Evolutionary conservation across 2,888 invertebrate genomes (phyloP), one percentile per base, ranked within the genome.

Genomic region (Bhutanitis thaidina): DNA sequence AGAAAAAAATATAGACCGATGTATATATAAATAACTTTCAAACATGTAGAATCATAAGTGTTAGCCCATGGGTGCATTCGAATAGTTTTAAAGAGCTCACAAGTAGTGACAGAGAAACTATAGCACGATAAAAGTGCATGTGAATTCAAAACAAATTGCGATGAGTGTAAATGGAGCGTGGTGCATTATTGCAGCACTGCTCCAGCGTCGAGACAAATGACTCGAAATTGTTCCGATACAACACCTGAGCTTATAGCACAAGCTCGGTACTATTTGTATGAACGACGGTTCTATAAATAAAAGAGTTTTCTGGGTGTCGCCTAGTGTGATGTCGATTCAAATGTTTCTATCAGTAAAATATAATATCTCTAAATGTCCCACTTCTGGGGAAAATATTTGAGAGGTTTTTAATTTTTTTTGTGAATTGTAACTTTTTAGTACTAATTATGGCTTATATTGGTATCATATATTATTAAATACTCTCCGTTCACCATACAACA

Each of bases 131-230:
- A 67, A 64, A 76, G 76, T 70, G 74, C 68, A 73, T 68, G 69
- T 61, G 72, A 73, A 77, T 77, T 72, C 61, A 67, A 67, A 78
- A 80, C 65, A 78, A 82, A 82, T 76, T 76, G 78, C 73, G 60
- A 67, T 52, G 70, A 69, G 76, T 75, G 75, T 64, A 80, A 82
- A 83, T 77, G 76, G 76, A 74, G 74, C 72, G 72, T 49, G 49
- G 53, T 56, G 60, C 60, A 61, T 62, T 66, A 62, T 63, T 59
- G 60, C 53, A 48, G 49, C 34, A 29, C 38, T 49, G 46, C 46
- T 15, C 15, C n/a, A 7, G 14, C 32, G 30, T 43, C 40, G 55
- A 45, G 60, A 65, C 61, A 65, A 68, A 69, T 67, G 60, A 74
- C 65, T 62, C 54, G 61, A 77, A 77, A 80, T 80, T 75, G 77